phyloP scores from a whole-genome alignment of 1,140 invertebrate genomes.

The Linepithema humile region DNA sequence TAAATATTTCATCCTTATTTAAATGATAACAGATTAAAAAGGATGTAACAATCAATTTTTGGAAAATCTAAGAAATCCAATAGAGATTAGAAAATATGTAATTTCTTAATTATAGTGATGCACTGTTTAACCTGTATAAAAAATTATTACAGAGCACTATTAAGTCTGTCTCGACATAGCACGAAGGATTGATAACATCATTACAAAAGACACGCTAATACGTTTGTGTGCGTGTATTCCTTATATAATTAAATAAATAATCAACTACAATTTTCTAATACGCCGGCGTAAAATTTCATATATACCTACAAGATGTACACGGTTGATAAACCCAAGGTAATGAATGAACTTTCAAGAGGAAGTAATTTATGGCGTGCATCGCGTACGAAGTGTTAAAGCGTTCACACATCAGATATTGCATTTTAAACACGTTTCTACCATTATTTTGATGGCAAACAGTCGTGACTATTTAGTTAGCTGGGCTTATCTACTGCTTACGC shows the following conservation, averaged over 20 bases:
- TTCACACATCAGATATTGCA: neutral
- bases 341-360: conserved; percentile 8
- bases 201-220: neutral
- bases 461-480: neutral
- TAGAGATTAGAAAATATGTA: too few species aligned
- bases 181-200: too few species aligned
- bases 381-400: conserved; percentile 19
- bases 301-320: neutral
- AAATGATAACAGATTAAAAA: too few species aligned
- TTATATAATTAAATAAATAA: conserved; percentile 1
- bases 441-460: neutral
- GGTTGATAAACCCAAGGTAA: neutral
- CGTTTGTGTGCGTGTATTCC: too few species aligned
- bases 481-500: neutral
- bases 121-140: too few species aligned
- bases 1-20: too few species aligned
- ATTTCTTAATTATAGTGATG: too few species aligned
- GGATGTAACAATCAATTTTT: too few species aligned
- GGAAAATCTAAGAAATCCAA: too few species aligned
- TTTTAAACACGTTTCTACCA: neutral
- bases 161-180: too few species aligned
- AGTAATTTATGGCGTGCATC: conserved; percentile 19
- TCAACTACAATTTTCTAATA: neutral
- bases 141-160: too few species aligned
- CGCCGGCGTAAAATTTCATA: neutral